These are phyloP conservation scores for Lycophotia porphyrea DNA, from an alignment of 2,888 invertebrate genomes.

Conservation along the genomic window DNA sequence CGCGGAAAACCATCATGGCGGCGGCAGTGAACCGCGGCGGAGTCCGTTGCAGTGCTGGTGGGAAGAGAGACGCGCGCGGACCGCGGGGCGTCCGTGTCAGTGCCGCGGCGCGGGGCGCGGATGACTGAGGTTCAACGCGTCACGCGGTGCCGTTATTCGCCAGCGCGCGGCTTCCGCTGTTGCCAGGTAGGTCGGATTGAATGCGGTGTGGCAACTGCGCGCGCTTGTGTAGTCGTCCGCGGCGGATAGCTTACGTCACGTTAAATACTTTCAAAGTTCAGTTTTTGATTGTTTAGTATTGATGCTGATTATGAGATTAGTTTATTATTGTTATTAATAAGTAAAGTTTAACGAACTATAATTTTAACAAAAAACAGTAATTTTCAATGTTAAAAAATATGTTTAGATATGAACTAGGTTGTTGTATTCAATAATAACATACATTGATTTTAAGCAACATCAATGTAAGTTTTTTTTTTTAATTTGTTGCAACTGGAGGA, in stretches of 20 bases:
- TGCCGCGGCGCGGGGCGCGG: conserved; percentile 45
- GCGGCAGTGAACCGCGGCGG: conserved; percentile 13
- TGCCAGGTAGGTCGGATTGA: conserved; percentile 27
- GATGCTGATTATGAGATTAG: neutral
- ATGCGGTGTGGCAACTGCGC: conserved; percentile 35
- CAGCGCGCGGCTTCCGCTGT: conserved; percentile 26
- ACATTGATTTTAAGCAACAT: no score
- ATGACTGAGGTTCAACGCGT: conserved; percentile 21
- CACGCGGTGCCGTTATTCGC: conserved; percentile 13
- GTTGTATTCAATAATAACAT: no score
- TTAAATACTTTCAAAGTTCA: neutral
- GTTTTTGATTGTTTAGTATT: neutral
- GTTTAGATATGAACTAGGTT: no score
- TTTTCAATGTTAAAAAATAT: no score
- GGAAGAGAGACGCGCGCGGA: neutral
- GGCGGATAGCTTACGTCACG: conserved; percentile 14
- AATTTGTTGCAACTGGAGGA: no score
- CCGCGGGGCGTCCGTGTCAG: conserved; percentile 30
- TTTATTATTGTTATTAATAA: neutral
- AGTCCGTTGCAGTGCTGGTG: neutral
- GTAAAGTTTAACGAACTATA: neutral
- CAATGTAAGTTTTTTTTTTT: no score
- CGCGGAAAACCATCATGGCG: conserved; percentile 7
- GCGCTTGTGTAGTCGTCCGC: conserved; percentile 4
- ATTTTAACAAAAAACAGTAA: no score